phyloP scores from a whole-genome alignment of 2,888 invertebrate genomes.

The Scaeva pyrastri region DNA sequence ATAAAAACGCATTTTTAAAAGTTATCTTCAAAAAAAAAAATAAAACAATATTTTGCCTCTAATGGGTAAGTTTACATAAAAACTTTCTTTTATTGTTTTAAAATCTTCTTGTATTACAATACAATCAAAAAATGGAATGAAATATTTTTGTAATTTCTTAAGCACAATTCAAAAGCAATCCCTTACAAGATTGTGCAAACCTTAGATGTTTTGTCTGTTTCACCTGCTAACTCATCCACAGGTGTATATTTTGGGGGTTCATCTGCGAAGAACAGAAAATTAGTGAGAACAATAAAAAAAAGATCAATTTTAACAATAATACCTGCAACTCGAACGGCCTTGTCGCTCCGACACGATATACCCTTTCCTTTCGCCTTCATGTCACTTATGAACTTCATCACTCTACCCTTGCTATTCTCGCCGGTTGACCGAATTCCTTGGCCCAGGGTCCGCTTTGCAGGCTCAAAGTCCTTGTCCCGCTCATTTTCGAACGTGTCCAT shows the following conservation, averaged over 20 bases:
- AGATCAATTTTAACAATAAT: too few species aligned
- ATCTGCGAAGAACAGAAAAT: conserved; percentile 77
- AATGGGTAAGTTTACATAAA: conserved; percentile 1
- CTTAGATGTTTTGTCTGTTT: conserved; percentile 80
- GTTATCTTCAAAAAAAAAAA: neutral
- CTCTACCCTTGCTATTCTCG: conserved; percentile 79
- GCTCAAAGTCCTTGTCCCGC: conserved; percentile 78
- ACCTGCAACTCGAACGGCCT: conserved; percentile 81
- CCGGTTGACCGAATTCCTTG: conserved; percentile 77
- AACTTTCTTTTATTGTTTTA: neutral
- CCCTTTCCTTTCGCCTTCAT: conserved; percentile 79
- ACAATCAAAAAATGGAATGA: neutral
- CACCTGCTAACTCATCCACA: conserved; percentile 60
- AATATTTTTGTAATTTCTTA: conserved; percentile 6
- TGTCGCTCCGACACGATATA: conserved; percentile 81
- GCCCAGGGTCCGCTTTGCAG: conserved; percentile 79
- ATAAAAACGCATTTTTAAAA: neutral
- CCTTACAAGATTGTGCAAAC: conserved; percentile 83
- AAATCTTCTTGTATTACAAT: conserved; percentile 10
- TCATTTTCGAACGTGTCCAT: conserved; percentile 77
- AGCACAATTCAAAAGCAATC: conserved; percentile 24
- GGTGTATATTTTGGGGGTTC: conserved; percentile 80
- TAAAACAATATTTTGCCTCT: neutral
- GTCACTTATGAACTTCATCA: conserved; percentile 80
- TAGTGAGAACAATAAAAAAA: too few species aligned